Evolutionary conservation across 2,888 invertebrate species (phyloP).

Genomic region (Mythimna impura): DNA sequence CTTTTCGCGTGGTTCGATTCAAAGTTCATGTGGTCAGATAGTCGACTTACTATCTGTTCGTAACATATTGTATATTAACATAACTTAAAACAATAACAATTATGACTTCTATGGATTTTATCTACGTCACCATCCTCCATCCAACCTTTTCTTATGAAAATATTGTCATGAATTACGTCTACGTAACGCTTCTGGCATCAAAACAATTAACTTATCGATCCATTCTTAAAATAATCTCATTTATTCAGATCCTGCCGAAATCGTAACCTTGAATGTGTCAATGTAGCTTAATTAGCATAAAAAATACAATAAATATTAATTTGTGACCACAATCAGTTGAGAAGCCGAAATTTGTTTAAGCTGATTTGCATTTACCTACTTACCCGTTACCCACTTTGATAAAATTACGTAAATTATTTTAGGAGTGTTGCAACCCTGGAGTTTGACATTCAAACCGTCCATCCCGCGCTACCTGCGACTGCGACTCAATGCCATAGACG

Average conservation of each 20-base stretch:
- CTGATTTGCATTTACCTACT: slow-evolving; percentile 6
- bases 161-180: slow-evolving; percentile 1
- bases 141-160: slow-evolving; percentile 6
- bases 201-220: slow-evolving; percentile 7
- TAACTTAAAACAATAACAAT: neutral
- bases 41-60: slow-evolving; percentile 42
- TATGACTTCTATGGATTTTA: neutral
- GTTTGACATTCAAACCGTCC: slow-evolving; percentile 85
- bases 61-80: slow-evolving; percentile 12
- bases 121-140: neutral
- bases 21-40: slow-evolving; percentile 67
- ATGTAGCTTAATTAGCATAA: slow-evolving; percentile 42
- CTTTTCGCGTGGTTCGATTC: slow-evolving; percentile 73
- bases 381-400: neutral
- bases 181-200: slow-evolving; percentile 20
- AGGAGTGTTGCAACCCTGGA: slow-evolving; percentile 74
- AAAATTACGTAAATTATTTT: slow-evolving; percentile 28
- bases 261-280: slow-evolving; percentile 26
- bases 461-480: slow-evolving; percentile 83
- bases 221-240: slow-evolving; percentile 30
- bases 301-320: slow-evolving; percentile 38
- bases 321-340: slow-evolving; percentile 4
- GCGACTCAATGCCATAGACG: slow-evolving; percentile 73
- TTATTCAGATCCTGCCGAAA: slow-evolving; percentile 22
- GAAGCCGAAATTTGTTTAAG: neutral